Conservation (phyloP, 2,113 vertebrate genomes). For the Ondatra zibethicus region DNA sequence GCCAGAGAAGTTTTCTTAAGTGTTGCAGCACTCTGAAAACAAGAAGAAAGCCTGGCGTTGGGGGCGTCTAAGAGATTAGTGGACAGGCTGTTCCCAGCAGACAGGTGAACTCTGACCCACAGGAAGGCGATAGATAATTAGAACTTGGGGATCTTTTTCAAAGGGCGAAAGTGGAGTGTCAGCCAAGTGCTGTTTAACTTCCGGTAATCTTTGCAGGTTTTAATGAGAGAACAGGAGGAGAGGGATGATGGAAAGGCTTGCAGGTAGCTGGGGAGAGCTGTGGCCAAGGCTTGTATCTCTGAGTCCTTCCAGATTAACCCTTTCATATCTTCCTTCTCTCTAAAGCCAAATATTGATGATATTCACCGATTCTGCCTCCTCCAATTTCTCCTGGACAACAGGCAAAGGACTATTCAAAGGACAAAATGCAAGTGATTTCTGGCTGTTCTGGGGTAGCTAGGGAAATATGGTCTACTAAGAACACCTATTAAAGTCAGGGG, state of each 20-base stretch:
- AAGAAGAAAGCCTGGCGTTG: not conserved
- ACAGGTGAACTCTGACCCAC: constrained; percentile 53
- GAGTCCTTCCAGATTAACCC: not conserved
- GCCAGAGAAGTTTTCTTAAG: constrained; percentile 75
- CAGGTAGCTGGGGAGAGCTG: not conserved
- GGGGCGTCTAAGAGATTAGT: not conserved
- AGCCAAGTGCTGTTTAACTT: constrained; percentile 30
- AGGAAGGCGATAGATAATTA: constrained; percentile 27
- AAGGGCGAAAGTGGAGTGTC: constrained; percentile 23
- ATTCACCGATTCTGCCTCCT: not conserved
- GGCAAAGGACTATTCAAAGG: not conserved
- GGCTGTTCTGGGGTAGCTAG: not conserved
- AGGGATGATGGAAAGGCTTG: not conserved
- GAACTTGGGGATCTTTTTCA: constrained; percentile 13
- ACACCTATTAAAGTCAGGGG: not conserved
- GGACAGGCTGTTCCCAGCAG: constrained; percentile 41
- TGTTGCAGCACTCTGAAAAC: constrained; percentile 70
- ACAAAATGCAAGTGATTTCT: not conserved
- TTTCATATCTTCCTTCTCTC: not conserved
- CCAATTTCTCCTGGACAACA: not conserved
- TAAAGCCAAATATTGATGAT: not conserved
- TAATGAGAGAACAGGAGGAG: constrained; percentile 39
- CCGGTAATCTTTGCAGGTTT: not conserved
- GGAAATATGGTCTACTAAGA: not conserved
- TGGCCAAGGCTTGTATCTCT: not conserved